phyloP scores from a whole-genome alignment of 2,113 vertebrate genomes.

The Arenaria interpres region DNA sequence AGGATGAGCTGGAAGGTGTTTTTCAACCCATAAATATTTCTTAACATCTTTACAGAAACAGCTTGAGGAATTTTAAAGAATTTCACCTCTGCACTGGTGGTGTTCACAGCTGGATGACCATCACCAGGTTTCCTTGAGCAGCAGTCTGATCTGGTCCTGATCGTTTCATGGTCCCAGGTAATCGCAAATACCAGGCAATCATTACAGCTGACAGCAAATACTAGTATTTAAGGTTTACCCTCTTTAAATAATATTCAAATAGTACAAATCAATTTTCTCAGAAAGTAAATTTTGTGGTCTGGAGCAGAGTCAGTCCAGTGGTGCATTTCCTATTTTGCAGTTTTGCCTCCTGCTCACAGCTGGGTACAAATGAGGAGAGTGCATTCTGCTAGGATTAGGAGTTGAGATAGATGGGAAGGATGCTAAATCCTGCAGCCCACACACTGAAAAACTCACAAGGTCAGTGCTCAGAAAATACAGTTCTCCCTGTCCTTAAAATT shows the following conservation, averaged over 20 bases:
- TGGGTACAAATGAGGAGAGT: not conserved
- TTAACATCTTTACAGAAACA: not conserved
- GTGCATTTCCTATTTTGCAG: not conserved
- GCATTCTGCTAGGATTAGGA: not conserved
- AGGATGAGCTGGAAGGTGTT: not conserved
- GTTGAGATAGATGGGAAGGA: not conserved
- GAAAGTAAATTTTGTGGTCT: not conserved
- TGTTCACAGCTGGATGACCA: not conserved
- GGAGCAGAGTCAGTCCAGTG: not conserved
- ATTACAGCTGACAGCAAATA: accelerated
- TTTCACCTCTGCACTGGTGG: not conserved
- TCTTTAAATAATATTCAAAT: not conserved
- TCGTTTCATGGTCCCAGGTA: accelerated
- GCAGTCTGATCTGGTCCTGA: not conserved
- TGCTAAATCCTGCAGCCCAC: not conserved
- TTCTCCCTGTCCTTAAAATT: not conserved
- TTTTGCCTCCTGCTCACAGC: not conserved
- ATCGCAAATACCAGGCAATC: accelerated
- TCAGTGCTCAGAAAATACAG: not conserved
- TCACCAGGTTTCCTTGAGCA: not conserved
- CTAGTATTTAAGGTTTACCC: not conserved
- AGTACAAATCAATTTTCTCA: not conserved
- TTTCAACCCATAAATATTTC: not conserved
- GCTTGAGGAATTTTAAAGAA: not conserved
- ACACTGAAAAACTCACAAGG: not conserved